phyloP scores from a whole-genome alignment of 2,888 invertebrate genomes.

The Lumbricus terrestris region DNA sequence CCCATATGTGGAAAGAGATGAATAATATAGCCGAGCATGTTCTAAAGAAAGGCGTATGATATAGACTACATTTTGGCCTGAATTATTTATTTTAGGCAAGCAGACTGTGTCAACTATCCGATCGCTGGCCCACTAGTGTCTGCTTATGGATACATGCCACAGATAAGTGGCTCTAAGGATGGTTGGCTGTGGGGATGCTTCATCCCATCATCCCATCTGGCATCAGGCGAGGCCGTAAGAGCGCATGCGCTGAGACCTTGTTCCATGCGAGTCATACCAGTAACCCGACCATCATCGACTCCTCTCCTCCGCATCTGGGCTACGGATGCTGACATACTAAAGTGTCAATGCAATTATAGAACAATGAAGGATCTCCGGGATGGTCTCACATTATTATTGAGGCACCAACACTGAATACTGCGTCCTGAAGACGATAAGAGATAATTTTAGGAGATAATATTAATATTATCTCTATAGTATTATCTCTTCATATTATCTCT shows the following conservation, averaged over 20 bases:
- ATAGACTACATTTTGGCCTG: too few relatives aligned
- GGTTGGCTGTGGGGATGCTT: neutral
- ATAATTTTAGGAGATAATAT: too few relatives aligned
- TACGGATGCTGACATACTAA: neutral
- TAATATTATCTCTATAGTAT: too few relatives aligned
- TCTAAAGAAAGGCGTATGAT: too few relatives aligned
- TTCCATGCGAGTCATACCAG: too few relatives aligned
- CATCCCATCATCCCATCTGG: neutral
- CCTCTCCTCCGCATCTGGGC: neutral
- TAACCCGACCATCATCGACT: too few relatives aligned
- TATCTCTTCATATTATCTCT: too few relatives aligned
- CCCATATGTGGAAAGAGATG: too few relatives aligned
- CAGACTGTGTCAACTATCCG: too few relatives aligned
- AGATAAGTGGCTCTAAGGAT: neutral
- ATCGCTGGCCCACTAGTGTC: neutral
- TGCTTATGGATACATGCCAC: neutral
- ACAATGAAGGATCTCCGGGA: neutral
- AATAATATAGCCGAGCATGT: too few relatives aligned
- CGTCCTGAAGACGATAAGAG: neutral
- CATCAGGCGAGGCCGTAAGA: neutral
- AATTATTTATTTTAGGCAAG: neutral
- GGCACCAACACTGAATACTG: neutral
- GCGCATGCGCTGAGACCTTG: too few relatives aligned
- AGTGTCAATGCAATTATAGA: neutral
- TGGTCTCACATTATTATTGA: neutral